These are phyloP conservation scores for Selene dorsalis DNA, from an alignment of 2,797 vertebrate genomes.

Conservation along the genomic window DNA sequence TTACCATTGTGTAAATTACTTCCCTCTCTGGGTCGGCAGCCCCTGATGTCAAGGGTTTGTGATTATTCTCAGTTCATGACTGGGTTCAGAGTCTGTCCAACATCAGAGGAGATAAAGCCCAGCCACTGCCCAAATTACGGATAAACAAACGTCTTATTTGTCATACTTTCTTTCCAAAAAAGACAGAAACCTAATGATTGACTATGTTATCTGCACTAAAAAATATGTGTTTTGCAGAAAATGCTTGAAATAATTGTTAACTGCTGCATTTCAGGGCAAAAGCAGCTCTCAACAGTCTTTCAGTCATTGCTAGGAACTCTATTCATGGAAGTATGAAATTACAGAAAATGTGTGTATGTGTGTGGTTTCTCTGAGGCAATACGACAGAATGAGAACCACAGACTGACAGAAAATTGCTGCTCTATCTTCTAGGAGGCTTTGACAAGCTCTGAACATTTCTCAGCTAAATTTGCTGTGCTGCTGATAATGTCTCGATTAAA, in stretches of 20 bases:
- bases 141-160: conserved; percentile 39
- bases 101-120: conserved; percentile 51
- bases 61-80: conserved; percentile 49
- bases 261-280: conserved; percentile 34
- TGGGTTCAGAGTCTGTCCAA: conserved; percentile 44
- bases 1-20: conserved; percentile 41
- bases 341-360: conserved; percentile 36
- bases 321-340: conserved; percentile 50
- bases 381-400: conserved; percentile 39
- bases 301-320: conserved; percentile 41
- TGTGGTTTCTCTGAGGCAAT: conserved; percentile 45
- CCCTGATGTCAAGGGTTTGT: conserved; percentile 40
- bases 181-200: conserved; percentile 39
- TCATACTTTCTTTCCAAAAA: conserved; percentile 28
- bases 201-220: conserved; percentile 31
- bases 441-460: conserved; percentile 52
- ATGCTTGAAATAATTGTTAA: conserved; percentile 44
- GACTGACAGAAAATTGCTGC: conserved; percentile 51
- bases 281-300: conserved; percentile 21
- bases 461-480: conserved; percentile 51
- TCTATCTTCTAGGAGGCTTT: conserved; percentile 53
- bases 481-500: conserved; percentile 74
- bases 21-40: conserved; percentile 32
- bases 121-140: conserved; percentile 41
- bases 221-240: conserved; percentile 29